Percentiles rank a stretch among this genome's conserved stretches.
Conservation (phyloP, 2,797 vertebrate species). For the Steatocranus sp. region DNA sequence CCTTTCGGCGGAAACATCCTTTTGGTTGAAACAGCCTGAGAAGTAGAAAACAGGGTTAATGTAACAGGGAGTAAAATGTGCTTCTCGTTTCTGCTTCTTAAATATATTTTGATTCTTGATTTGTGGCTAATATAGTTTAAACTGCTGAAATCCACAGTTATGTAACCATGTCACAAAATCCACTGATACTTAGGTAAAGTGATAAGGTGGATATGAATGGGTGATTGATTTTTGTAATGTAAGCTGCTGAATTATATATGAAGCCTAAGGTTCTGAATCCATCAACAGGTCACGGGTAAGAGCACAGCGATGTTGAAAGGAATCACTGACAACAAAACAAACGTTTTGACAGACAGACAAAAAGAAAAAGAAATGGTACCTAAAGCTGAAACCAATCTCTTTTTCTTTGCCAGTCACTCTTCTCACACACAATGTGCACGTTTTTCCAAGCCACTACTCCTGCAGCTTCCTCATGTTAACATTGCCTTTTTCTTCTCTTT, state of each 20-base stretch:
- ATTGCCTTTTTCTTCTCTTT: not conserved
- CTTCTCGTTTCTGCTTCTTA: not conserved
- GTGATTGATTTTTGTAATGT: slow-evolving; percentile 48
- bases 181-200: slow-evolving; percentile 28
- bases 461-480: not conserved
- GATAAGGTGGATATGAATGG: slow-evolving; percentile 40
- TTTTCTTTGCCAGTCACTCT: not conserved
- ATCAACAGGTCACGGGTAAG: slow-evolving; percentile 45
- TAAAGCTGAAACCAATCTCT: slow-evolving; percentile 1
- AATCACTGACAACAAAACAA: slow-evolving; percentile 34
- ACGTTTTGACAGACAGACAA: slow-evolving; percentile 18
- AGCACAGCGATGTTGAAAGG: slow-evolving; percentile 2
- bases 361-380: not conserved
- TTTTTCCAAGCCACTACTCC: not conserved
- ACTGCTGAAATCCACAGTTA: not conserved
- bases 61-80: not conserved
- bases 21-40: slow-evolving; percentile 15
- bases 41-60: slow-evolving; percentile 35
- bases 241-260: slow-evolving; percentile 56
- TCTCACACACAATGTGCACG: not conserved
- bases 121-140: not conserved
- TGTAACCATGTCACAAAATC: slow-evolving; percentile 16
- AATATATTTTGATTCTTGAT: not conserved
- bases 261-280: slow-evolving; percentile 1
- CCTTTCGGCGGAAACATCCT: slow-evolving; percentile 19